Evolutionary conservation across 92 coral and sea anemone species (phyloP), one percentile per base, ranked within the genome.

Genomic region (Porites rus): DNA sequence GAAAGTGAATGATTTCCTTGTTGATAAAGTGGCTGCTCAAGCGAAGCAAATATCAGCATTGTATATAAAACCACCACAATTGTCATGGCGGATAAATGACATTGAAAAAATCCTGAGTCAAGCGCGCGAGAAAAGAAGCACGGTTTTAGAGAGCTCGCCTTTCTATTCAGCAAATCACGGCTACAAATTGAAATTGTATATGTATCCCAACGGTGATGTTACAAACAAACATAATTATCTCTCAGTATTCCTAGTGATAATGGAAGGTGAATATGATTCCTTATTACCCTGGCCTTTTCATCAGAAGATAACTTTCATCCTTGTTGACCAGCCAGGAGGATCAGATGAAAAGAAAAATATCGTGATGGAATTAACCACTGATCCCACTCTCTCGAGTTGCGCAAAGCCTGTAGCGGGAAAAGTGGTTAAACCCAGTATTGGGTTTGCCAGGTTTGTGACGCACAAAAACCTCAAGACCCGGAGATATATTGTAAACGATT

Each of bases 221-320:
- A 56, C 61, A 10, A 56, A 56, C 13, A 56, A 63, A n/a, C 75
- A 74, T 38, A 63, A 69, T 10, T 60, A 65, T 71, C 21, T 85
- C 19, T 78, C 87, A 28, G 68, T 89, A 13, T 89, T 51, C 63
- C 50, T 77, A 12, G 46, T 52, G 8, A 19, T 89, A 14, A 20
- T 84, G 50, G 38, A 70, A 69, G 89, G 92, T 31, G 84, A 84
- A 52, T 83, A 68, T 65, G 92, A 89, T 70, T 80, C 78, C 60
- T 59, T 77, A 14, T 38, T 10, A 7, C 4, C 53, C 17, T 75
- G 64, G 46, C 79, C 79, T 54, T 52, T 75, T 17, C 46, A 52
- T 2, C 66, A 20, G 31, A 25, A 8, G 1, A 65, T 54, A 28
- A 20, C 46, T 19, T 19, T 53, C 51, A 56, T 16, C 65, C 38